Conservation (phyloP, 2,888 invertebrate genomes). For the Drosophila anomelani region DNA sequence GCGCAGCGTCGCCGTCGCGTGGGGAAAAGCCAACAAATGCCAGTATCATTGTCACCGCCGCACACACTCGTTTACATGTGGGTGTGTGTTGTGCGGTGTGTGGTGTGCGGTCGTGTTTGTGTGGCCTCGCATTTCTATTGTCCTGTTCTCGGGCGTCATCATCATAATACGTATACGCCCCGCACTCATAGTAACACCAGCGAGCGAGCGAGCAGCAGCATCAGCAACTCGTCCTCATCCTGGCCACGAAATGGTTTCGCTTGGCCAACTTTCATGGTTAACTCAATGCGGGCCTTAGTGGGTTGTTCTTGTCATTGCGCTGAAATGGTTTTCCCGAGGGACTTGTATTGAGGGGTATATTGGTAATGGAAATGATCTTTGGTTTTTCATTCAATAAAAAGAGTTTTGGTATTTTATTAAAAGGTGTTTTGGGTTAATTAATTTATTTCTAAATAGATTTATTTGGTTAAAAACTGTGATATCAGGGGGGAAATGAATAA, state of each 20-base stretch:
- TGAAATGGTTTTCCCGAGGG: conserved; percentile 20
- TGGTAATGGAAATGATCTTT: background rate
- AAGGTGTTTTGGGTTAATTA: background rate
- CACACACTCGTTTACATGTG: conserved; percentile 42
- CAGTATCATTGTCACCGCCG: conserved; percentile 74
- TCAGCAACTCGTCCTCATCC: conserved; percentile 48
- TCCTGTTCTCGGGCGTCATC: conserved; percentile 49
- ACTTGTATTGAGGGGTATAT: conserved; percentile 8
- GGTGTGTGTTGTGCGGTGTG: background rate
- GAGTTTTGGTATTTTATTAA: background rate
- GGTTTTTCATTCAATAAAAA: background rate
- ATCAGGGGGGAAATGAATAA: too few relatives aligned
- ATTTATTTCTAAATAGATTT: background rate
- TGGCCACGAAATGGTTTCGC: conserved; percentile 70
- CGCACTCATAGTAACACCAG: conserved; percentile 21
- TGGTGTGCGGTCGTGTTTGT: conserved; percentile 27
- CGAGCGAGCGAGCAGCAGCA: conserved; percentile 1
- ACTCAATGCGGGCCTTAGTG: conserved; percentile 38
- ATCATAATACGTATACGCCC: conserved; percentile 41
- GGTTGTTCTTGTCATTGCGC: conserved; percentile 47
- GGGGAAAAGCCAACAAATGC: conserved; percentile 49
- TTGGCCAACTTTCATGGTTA: conserved; percentile 74
- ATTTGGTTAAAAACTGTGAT: too few relatives aligned
- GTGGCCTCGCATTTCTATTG: conserved; percentile 42
- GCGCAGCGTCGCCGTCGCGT: conserved; percentile 63